Evolutionary conservation across 2,797 vertebrate species (phyloP).

Genomic region (Xenops minutus): DNA sequence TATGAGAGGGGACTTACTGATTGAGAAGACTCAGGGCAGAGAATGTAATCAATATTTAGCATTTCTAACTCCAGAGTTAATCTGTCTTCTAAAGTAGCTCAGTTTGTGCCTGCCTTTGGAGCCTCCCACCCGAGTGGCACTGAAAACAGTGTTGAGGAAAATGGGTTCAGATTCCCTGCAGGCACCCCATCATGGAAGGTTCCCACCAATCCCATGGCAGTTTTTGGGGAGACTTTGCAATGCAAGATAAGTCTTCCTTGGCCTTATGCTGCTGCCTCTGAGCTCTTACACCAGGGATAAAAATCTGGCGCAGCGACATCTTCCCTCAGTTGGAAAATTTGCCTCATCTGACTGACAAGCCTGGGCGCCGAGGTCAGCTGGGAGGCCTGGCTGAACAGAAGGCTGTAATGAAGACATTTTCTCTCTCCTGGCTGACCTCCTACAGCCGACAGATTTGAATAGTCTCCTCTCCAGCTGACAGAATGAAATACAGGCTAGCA

Average conservation of each 20-base stretch:
- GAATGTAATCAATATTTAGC: slow-evolving; percentile 2
- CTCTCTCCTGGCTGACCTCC: slow-evolving; percentile 55
- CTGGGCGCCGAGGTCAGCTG: slow-evolving; percentile 14
- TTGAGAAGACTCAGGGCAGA: background rate
- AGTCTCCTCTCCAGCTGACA: slow-evolving; percentile 51
- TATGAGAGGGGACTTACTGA: background rate
- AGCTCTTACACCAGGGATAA: background rate
- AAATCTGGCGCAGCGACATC: background rate
- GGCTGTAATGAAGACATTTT: slow-evolving; percentile 64
- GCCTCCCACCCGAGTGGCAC: background rate
- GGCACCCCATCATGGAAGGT: background rate
- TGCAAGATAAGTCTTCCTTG: background rate
- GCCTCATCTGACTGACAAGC: slow-evolving; percentile 24
- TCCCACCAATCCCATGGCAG: rapidly evolving
- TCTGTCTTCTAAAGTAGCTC: background rate
- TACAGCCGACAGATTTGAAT: slow-evolving; percentile 61
- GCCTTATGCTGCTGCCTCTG: background rate
- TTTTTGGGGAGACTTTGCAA: background rate
- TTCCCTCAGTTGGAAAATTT: slow-evolving; percentile 38
- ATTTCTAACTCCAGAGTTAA: background rate
- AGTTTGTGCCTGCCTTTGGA: rapidly evolving
- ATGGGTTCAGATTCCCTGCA: rapidly evolving
- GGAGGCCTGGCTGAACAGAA: slow-evolving; percentile 57
- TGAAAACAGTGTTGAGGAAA: background rate
- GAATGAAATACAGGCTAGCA: slow-evolving; percentile 50